Evolutionary conservation across 2,888 invertebrate genomes (phyloP).

Genomic region (Neocrepidodera transversa): DNA sequence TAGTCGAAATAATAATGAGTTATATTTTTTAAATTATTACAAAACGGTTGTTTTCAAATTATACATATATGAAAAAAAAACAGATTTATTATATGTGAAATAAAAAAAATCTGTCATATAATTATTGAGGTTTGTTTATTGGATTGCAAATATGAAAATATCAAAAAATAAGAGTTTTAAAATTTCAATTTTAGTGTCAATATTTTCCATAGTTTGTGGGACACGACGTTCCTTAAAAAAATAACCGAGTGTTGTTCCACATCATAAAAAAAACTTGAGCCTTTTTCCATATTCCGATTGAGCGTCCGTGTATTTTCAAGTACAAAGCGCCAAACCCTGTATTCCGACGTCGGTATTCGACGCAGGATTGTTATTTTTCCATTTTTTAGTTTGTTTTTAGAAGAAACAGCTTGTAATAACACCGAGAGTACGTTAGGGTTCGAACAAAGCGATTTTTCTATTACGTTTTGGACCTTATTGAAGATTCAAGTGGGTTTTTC

Average conservation of each 20-base stretch:
- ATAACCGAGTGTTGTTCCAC: constrained; percentile 26
- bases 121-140: too few species aligned
- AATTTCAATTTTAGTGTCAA: not conserved
- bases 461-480: constrained; percentile 35
- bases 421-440: constrained; percentile 39
- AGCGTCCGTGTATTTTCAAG: constrained; percentile 35
- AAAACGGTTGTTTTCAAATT: too few species aligned
- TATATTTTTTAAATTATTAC: too few species aligned
- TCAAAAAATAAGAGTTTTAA: too few species aligned
- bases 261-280: constrained; percentile 28
- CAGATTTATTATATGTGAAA: too few species aligned
- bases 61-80: too few species aligned
- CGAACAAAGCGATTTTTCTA: constrained; percentile 34
- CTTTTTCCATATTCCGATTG: constrained; percentile 47
- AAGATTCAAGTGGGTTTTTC: constrained; percentile 33
- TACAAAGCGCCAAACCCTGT: constrained; percentile 38
- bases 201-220: not conserved
- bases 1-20: too few species aligned
- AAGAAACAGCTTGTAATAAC: constrained; percentile 56
- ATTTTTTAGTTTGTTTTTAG: constrained; percentile 59
- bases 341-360: constrained; percentile 41
- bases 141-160: too few species aligned
- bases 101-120: too few species aligned
- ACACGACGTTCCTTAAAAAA: constrained; percentile 21
- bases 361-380: constrained; percentile 57